phyloP scores from a whole-genome alignment of 1,140 invertebrate species.

The Apis mellifera region Amel_HAv3.1 CM009939.2:7349001-7349500 shows the following conservation, averaged over 20 bases:
- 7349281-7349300: conserved; percentile 15
- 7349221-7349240: neutral
- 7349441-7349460: conserved; percentile 7
- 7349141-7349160: too few species aligned
- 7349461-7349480: too few species aligned
- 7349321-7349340: conserved; percentile 1
- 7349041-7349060: conserved; percentile 6
- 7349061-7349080: neutral
- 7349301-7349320: neutral
- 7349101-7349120: conserved; percentile 9
- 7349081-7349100: neutral
- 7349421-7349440: neutral
- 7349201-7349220: too few species aligned
- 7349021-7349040: conserved; percentile 25
- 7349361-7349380: neutral
- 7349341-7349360: neutral
- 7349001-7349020: conserved; percentile 26
- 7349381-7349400: conserved; percentile 4
- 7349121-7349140: conserved; percentile 5
- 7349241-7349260: conserved; percentile 8
- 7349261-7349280: conserved; percentile 23
- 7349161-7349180: neutral
- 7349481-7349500: too few species aligned
- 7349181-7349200: neutral
- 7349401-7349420: too few species aligned